Base-by-base conservation (phyloP, 2,797 vertebrate genomes). In the Alauda arvensis region DNA sequence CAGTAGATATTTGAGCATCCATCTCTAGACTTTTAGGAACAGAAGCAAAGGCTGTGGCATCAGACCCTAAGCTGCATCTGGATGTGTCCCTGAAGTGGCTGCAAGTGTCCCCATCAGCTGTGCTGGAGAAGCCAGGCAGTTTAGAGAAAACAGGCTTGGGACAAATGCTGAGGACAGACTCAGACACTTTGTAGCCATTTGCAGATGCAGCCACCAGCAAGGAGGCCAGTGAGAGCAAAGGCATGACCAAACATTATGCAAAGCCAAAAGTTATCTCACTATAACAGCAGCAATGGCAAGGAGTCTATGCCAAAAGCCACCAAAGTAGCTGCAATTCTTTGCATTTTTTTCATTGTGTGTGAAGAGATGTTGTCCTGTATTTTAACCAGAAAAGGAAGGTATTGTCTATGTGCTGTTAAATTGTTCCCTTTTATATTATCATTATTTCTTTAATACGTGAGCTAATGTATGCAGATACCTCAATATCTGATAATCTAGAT, bases 141-240 rank as follows among this genome's bases (percentile, higher is more conserved):
- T 63, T 16, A 60, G 26, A 60, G 26, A 62, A 42, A 53, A 59
- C 6, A 23, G 0, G 0, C 33, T 12, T 42, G 28, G 33, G 48
- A 29, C 33, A 72, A 66, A 20, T 42, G 25, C 61, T 24, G 16
- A 77, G 43, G 83, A 79, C 5, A 0, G 0, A 43, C 26, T 63
- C 39, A 4, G 40, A 61, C 10, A 34, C 46, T 68, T 24, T 3
- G 1, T 2, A 51, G 21, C n/a, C 40, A 57, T 65, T 46, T 42
- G 14, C 20, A 75, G 59, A 62, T 33, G 29, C n/a, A 68, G 34
- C 13, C 20, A 69, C 12, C 26, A 67, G 46, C 16, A 46, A 61
- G 49, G 34, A 60, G 7, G 14, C 39, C 51, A 25, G 51, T 61
- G 28, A 77, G 71, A 83, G 65, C 23, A 55, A 66, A 56, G 37